Base-by-base conservation (phyloP, 2,797 vertebrate genomes). In the Ambastaia sidthimunki region DNA sequence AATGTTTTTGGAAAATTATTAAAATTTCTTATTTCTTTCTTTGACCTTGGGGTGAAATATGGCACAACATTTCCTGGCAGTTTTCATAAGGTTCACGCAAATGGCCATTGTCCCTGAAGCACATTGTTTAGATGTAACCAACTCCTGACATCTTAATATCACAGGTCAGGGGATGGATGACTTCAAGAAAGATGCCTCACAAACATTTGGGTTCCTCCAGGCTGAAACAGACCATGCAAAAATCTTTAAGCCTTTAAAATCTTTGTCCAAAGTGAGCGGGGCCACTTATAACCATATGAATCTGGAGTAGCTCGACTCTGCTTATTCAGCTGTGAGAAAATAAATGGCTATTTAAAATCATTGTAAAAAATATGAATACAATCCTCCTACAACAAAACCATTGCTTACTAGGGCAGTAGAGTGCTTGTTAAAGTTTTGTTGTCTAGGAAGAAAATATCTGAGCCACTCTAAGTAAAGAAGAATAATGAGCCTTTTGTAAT, bases 211-310 rank as follows among this genome's bases (percentile, higher is more conserved):
- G 18, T 23, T 70, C 66, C 75, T 48, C 18, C 55, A 34, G 25
- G 41, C 66, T 21, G 28, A 70, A 78, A 70, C 55, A 37, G 7
- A 25, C 25, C 55, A 21, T 50, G 54, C 21, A 13, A 72, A 77
- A 87, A 86, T 83, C 84, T 86, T 85, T 83, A 84, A 81, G 86
- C 90, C 63, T 68, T 7, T 91, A 83, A 91, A 90, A 90, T 86
- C 89, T 70, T 19, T 50, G 47, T 88, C 87, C 12, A 63, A 89
- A 88, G 86, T 91, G 90, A 89, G 48, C 15, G 13, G 37, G n/a
- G 88, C 85, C 90, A 91, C 91, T 91, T 91, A 89, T 84, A 9
- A 50, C 41, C 48, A 48, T 63, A 84, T 71, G 67, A 72, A 85
- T 71, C 48, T 41, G 25, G 44, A 44, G 57, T 47, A 48, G 85